Conservation (phyloP, 2,113 vertebrate genomes). For the Urocynchramus pylzowi region DNA sequence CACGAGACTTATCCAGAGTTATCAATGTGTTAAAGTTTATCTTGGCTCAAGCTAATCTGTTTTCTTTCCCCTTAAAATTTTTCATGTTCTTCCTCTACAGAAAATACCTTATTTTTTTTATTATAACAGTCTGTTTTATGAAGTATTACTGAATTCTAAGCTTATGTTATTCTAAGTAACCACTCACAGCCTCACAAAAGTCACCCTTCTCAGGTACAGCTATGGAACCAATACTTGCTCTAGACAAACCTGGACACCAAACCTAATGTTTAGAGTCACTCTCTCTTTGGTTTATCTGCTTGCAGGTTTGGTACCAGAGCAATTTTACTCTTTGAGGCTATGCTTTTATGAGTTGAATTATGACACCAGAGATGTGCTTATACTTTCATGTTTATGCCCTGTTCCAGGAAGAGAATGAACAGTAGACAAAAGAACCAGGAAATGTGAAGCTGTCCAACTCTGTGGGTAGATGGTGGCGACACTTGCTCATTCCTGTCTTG, state of each 20-base stretch:
- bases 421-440: neutral
- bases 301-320: neutral
- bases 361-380: neutral
- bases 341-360: neutral
- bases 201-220: neutral
- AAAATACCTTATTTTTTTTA: neutral
- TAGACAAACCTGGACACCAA: neutral
- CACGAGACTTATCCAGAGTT: fast-evolving
- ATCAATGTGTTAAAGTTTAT: neutral
- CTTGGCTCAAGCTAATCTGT: neutral
- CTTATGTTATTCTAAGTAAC: neutral
- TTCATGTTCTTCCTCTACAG: neutral
- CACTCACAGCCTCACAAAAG: neutral
- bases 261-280: neutral
- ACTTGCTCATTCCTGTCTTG: neutral
- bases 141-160: neutral
- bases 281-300: neutral
- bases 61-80: neutral
- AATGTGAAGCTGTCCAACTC: neutral
- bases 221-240: neutral
- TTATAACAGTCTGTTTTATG: neutral
- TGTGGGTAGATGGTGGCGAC: neutral
- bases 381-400: neutral
- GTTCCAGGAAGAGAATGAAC: neutral
- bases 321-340: neutral